A percentile compares a stretch with the other conserved stretches of the same genome.
Evolutionary conservation across 2,113 vertebrate species (phyloP).

Genomic region (Scopus umbretta): DNA sequence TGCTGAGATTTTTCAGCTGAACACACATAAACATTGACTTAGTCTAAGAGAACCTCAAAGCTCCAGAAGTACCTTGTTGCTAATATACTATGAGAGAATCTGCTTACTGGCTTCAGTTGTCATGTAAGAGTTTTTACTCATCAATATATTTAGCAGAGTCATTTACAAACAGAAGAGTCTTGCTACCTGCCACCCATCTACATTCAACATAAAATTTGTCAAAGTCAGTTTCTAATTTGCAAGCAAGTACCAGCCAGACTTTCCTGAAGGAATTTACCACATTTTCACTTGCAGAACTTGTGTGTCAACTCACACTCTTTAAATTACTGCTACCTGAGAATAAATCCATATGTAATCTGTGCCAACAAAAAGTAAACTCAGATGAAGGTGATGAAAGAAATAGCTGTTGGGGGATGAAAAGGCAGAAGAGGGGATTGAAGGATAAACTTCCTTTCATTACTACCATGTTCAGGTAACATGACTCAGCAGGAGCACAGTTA

Average conservation of each 20-base stretch:
- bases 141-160: not conserved
- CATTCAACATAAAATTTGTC: not conserved
- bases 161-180: not conserved
- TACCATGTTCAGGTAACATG: not conserved
- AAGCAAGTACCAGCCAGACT: not conserved
- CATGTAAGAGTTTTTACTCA: not conserved
- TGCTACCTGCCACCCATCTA: not conserved
- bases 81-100: not conserved
- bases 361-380: not conserved
- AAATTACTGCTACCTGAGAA: not conserved
- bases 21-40: accelerated
- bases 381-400: not conserved
- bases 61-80: not conserved
- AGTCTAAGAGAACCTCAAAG: not conserved
- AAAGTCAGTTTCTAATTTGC: not conserved
- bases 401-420: not conserved
- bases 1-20: not conserved
- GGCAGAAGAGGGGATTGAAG: not conserved
- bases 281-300: not conserved
- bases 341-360: not conserved
- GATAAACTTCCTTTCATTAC: not conserved
- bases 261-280: not conserved
- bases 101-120: not conserved
- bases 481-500: not conserved
- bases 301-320: not conserved